Evolutionary conservation across 2,888 invertebrate genomes (phyloP), one percentile per base, ranked within the genome.

Genomic region (Steinernema carpocapsae): DNA sequence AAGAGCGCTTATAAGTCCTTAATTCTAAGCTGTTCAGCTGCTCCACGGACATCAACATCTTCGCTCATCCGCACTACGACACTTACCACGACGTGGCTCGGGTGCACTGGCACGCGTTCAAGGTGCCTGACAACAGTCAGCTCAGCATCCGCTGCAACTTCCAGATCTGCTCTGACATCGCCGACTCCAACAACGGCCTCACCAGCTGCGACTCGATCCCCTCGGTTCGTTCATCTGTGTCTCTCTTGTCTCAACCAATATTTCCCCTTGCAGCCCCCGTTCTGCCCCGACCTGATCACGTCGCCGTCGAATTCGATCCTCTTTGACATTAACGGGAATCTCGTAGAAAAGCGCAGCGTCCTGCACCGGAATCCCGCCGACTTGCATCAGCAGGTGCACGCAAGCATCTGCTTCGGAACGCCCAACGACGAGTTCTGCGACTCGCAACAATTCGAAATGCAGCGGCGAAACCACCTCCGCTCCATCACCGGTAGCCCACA

Each of bases 61-160:
- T 87, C 26, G 82, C 77, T 10, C 87, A 87, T 78, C 86, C 86
- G 0, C 86, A 85, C 75, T 87, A 87, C 77, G 87, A 87, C 81
- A 86, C 84, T 6, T 87, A 85, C 46, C 84, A 85, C 74, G 87
- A 87, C 75, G 76, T 84, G 19, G 87, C 85, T 7, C 77, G 86
- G 1, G 84, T 85, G 7, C 85, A 87, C 75, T 85, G 85, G 85
- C 86, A 86, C 79, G 87, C 87, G 0, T 87, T 87, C 79, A 86
- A 86, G 71, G 79, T 87, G 12, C 87, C 87, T 4, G 87, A 87
- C 72, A 81, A 85, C 77, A 77, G 82, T 14, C 74, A 73, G 6
- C 78, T 87, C 14, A 77, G 80, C 42, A 79, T 87, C 72, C 76
- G 77, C n/a, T 87, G 87, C 72, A 80, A 79, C 51, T 77, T 87